These are phyloP conservation scores for Hephaestus fuliginosus DNA, from an alignment of 2,797 vertebrate species.

Conservation along the genomic window DNA sequence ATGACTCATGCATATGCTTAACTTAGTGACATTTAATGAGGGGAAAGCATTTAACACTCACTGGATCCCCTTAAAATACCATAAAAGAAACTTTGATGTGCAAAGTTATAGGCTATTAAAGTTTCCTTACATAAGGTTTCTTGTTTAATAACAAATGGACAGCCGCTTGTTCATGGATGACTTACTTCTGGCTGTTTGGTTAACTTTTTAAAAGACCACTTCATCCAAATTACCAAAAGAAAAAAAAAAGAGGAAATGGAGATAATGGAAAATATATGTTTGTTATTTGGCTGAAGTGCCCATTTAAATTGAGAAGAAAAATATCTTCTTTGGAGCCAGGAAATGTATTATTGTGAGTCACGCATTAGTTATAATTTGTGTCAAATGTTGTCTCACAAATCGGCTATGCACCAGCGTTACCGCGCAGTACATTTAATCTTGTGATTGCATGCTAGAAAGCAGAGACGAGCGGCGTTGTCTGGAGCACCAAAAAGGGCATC, in stretches of 20 bases:
- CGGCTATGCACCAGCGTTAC: slow-evolving; percentile 8
- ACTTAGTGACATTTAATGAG: slow-evolving; percentile 66
- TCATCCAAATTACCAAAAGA: background rate
- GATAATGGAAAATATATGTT: too few species aligned
- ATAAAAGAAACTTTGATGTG: slow-evolving; percentile 58
- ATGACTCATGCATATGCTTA: slow-evolving; percentile 54
- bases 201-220: slow-evolving; percentile 11
- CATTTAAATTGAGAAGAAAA: background rate
- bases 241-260: too few species aligned
- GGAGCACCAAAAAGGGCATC: slow-evolving; percentile 53
- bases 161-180: slow-evolving; percentile 28
- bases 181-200: background rate
- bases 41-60: slow-evolving; percentile 57
- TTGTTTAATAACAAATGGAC: slow-evolving; percentile 45
- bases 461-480: slow-evolving; percentile 32
- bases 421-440: slow-evolving; percentile 29
- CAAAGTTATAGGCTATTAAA: slow-evolving; percentile 48
- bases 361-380: background rate
- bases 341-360: background rate
- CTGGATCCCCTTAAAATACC: slow-evolving; percentile 44
- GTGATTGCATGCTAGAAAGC: slow-evolving; percentile 31
- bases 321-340: slow-evolving; percentile 1
- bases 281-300: background rate
- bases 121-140: slow-evolving; percentile 39
- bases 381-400: slow-evolving; percentile 8